Base-by-base conservation (phyloP, 1,140 invertebrate genomes). In the Drosophila melanica region DNA sequence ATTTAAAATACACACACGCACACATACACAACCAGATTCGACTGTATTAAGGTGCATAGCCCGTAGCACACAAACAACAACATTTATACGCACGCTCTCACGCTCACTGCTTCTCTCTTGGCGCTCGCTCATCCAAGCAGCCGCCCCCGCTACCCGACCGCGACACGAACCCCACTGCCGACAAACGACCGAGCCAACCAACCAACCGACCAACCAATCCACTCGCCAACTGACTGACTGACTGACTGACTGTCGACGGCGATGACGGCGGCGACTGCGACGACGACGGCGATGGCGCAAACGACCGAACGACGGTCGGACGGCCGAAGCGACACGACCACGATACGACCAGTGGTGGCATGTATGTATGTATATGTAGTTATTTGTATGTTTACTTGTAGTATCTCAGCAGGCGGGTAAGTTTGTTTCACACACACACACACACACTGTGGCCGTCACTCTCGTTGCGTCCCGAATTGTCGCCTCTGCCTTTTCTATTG, bases 381-480 rank as follows among this genome's bases (percentile, higher is more conserved):
- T 66, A 77, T 63, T 77, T 59, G 79, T 85, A 68, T 79, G 77
- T 79, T 79, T 74, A 77, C 66, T 77, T 64, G 79, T 85, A 77
- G 74, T 85, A 79, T 70, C 82, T 75, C 55, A 53, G 60, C 60
- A 78, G 72, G 75, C 75, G 72, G 72, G 66, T 78, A 66, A 71
- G 72, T 78, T 78, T 75, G 66, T 70, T 75, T 42, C 73, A 60
- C 71, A 77, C 69, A 69, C 73, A 60, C n/a, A n/a, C 71, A 77
- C 69, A 69, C 77, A 72, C 58, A 68, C 41, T 67, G 50, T 53
- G 68, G 23, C 72, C 66, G 77, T 76, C 78, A 73, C 76, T 73
- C 73, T 75, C 74, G 71, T 65, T 80, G 75, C 58, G 73, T 64
- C 57, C 59, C 41, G 64, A 65, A 65, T 58, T 72, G 76, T 75